phyloP scores from a whole-genome alignment of 2,797 vertebrate species.

The Mus spretus region DNA sequence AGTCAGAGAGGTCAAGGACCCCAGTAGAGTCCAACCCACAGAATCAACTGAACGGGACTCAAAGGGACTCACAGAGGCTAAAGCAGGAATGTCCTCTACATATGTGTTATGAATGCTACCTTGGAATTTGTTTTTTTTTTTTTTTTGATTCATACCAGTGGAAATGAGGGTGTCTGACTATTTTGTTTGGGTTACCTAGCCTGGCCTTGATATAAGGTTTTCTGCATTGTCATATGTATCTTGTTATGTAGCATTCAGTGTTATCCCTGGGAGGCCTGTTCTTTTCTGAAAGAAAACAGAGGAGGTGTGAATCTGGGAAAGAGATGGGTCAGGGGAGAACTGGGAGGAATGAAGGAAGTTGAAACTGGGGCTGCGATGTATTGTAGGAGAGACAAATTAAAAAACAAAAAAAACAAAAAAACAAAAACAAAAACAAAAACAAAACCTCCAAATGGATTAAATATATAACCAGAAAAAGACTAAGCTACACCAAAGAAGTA shows the following conservation, averaged over 20 bases:
- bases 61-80: not conserved
- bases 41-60: not conserved
- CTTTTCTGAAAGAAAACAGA: not conserved
- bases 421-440: too few relatives aligned
- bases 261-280: not conserved
- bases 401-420: too few relatives aligned
- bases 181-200: not conserved
- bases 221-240: not conserved
- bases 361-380: not conserved
- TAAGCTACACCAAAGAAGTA: not conserved
- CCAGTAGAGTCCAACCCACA: not conserved
- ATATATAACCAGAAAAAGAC: not conserved
- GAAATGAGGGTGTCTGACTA: not conserved
- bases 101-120: too few relatives aligned
- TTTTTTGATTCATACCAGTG: too few relatives aligned
- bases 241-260: not conserved
- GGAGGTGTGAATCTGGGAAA: not conserved
- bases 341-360: not conserved
- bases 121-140: too few relatives aligned
- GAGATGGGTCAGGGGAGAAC: not conserved
- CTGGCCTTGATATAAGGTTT: not conserved
- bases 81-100: not conserved
- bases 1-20: not conserved
- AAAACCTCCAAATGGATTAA: not conserved
- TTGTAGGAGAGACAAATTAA: not conserved